A percentile compares a stretch with the other conserved stretches of the same genome.
These are phyloP conservation scores for Lycodopsis pacificus DNA, from an alignment of 2,797 vertebrate genomes.

Conservation along the genomic window DNA sequence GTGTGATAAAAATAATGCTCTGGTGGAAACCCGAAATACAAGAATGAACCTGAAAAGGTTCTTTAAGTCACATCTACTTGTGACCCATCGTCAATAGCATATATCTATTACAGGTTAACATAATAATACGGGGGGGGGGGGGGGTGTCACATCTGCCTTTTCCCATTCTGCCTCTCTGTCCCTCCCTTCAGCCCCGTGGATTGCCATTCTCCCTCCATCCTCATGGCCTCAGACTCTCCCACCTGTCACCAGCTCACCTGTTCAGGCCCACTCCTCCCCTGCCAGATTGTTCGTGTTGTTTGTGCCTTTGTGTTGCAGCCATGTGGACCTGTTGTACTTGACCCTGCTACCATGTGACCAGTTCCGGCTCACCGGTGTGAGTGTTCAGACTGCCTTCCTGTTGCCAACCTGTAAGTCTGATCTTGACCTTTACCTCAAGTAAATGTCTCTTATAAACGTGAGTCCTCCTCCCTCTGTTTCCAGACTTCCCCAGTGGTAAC, in stretches of 20 bases:
- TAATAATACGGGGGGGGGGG: too few relatives aligned
- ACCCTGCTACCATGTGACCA: too few relatives aligned
- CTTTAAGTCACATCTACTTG: too few relatives aligned
- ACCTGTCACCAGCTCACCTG: background rate
- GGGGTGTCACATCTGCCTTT: background rate
- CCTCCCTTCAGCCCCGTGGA: background rate
- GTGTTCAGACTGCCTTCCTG: background rate
- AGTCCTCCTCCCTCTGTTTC: background rate
- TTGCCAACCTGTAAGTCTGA: background rate
- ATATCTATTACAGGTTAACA: too few relatives aligned
- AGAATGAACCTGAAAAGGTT: too few relatives aligned
- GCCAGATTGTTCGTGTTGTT: background rate
- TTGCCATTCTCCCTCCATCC: background rate
- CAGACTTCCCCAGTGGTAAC: rapidly evolving
- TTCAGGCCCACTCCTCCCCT: background rate
- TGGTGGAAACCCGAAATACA: too few relatives aligned
- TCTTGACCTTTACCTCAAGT: background rate
- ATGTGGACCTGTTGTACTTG: background rate
- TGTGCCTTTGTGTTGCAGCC: background rate
- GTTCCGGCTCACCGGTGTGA: background rate
- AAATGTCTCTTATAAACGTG: background rate
- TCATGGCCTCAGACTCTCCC: background rate
- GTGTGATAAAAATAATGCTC: too few relatives aligned
- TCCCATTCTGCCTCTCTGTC: background rate
- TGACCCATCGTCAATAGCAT: too few relatives aligned